These are phyloP conservation scores for Carposina sasakii DNA, from an alignment of 1,140 invertebrate genomes.

Conservation along the genomic window DNA sequence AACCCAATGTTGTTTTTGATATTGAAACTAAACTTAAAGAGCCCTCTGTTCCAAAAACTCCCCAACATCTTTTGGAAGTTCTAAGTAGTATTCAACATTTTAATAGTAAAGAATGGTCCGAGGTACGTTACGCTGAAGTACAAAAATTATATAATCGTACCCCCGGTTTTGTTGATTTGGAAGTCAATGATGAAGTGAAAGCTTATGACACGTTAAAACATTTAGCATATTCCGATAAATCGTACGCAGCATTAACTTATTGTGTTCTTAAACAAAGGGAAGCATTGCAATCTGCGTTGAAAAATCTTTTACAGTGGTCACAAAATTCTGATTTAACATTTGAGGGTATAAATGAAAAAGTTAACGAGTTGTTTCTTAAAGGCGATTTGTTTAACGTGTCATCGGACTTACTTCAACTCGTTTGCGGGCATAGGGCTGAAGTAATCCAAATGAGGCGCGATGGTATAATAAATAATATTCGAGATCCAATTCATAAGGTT, in stretches of 20 bases:
- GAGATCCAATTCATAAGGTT: not conserved
- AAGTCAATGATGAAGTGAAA: constrained; percentile 3
- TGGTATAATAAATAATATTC: not conserved
- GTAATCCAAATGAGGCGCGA: not conserved
- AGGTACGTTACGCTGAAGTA: not conserved
- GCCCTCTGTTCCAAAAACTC: not conserved
- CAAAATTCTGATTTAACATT: not conserved
- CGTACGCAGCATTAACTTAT: not conserved
- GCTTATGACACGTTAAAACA: not conserved
- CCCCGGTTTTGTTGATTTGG: not conserved
- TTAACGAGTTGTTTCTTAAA: not conserved
- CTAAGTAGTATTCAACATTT: not conserved
- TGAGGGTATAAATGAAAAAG: not conserved
- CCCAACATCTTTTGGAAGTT: not conserved
- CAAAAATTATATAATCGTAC: not conserved
- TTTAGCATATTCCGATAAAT: not conserved
- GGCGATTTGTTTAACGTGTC: not conserved
- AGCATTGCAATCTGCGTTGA: not conserved
- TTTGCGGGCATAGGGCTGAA: not conserved
- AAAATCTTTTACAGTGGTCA: not conserved
- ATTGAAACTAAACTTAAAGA: not conserved
- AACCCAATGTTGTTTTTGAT: not conserved
- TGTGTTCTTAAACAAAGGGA: constrained; percentile 5
- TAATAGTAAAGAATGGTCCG: not conserved
- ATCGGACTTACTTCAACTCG: not conserved